phyloP scores from a whole-genome alignment of 2,888 invertebrate species.

The Neoaliturus tenellus region DNA sequence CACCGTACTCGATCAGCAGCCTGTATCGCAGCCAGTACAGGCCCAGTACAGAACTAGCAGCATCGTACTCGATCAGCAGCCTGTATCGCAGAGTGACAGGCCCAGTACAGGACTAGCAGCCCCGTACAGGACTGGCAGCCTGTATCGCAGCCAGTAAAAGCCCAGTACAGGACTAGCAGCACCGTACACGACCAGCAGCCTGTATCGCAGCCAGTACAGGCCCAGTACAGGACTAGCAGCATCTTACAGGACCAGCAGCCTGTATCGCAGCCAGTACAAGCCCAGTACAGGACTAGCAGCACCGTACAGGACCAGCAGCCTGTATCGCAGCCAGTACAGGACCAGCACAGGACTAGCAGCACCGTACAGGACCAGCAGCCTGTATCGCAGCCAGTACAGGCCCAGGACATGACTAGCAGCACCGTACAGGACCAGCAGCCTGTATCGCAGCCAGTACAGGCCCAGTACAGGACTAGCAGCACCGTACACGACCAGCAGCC shows the following conservation, averaged over 20 bases:
- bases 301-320: neutral
- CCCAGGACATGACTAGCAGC: neutral
- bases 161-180: neutral
- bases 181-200: neutral
- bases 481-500: neutral
- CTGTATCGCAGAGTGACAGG: no score
- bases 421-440: constrained; percentile 1
- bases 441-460: neutral
- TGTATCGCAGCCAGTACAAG: constrained; percentile 12
- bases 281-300: neutral
- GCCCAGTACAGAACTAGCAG: no score
- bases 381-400: neutral
- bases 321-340: constrained; percentile 6
- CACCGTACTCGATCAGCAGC: neutral
- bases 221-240: neutral
- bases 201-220: neutral
- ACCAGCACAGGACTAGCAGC: neutral
- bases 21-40: neutral
- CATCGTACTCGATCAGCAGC: no score
- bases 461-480: neutral
- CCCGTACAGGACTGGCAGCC: neutral
- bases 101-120: no score
- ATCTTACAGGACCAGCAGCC: neutral
- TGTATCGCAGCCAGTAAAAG: no score
- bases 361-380: neutral